These are phyloP conservation scores for Lepidostoma basale DNA, from an alignment of 1,140 invertebrate species.

Conservation along the genomic window DNA sequence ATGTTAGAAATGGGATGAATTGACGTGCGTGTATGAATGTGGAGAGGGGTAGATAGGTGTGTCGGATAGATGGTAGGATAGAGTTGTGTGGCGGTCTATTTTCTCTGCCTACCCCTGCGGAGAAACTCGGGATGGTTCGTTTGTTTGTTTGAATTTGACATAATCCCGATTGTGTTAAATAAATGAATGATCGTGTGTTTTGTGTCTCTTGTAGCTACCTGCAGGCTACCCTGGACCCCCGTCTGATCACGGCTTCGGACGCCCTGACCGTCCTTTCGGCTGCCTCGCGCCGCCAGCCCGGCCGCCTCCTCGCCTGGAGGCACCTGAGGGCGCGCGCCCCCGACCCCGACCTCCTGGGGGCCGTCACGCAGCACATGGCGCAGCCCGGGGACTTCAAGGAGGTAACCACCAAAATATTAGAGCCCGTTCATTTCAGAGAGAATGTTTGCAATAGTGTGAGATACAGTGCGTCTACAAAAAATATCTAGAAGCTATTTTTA, in stretches of 20 bases:
- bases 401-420: constrained; percentile 52
- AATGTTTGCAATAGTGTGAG: not conserved
- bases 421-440: too few relatives aligned
- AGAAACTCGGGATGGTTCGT: too few relatives aligned
- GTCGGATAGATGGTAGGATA: too few relatives aligned
- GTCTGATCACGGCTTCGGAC: constrained; percentile 73
- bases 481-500: not conserved
- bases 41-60: too few relatives aligned
- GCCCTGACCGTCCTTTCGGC: constrained; percentile 70
- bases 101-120: too few relatives aligned
- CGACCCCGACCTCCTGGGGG: constrained; percentile 64
- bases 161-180: too few relatives aligned
- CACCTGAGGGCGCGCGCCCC: constrained; percentile 73
- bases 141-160: too few relatives aligned
- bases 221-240: constrained; percentile 63
- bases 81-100: too few relatives aligned
- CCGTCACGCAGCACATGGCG: constrained; percentile 73
- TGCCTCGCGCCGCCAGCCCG: constrained; percentile 74
- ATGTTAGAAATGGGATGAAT: too few relatives aligned
- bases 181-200: too few relatives aligned
- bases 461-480: not conserved
- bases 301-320: constrained; percentile 75
- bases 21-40: too few relatives aligned
- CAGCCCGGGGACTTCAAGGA: constrained; percentile 75
- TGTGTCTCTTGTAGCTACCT: constrained; percentile 70